phyloP scores from a whole-genome alignment of 2,797 vertebrate species.

The Manis pentadactyla region DNA sequence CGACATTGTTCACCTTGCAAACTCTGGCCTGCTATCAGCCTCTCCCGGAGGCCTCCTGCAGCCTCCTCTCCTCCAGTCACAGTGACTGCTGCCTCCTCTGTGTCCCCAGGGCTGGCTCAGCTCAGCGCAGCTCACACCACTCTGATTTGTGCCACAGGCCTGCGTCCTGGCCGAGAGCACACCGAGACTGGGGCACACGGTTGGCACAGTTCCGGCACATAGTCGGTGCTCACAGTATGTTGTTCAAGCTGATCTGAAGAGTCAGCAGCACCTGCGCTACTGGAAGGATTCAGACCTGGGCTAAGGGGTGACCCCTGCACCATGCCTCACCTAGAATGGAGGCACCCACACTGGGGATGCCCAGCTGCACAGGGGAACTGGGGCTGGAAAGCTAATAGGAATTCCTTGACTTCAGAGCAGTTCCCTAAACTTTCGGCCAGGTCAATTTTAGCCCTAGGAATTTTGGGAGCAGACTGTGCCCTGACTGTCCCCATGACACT shows the following conservation, averaged over 20 bases:
- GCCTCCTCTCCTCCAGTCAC: neutral
- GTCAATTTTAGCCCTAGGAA: neutral
- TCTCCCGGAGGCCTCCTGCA: neutral
- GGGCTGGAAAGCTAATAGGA: neutral
- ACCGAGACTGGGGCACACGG: neutral
- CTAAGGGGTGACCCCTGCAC: neutral
- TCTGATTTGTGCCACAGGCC: neutral
- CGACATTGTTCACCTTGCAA: neutral
- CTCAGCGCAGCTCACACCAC: rapidly evolving
- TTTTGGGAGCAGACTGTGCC: neutral
- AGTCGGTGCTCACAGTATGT: neutral
- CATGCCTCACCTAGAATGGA: neutral
- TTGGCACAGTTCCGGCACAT: neutral
- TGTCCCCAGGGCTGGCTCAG: neutral
- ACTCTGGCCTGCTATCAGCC: neutral
- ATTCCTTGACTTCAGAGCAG: neutral
- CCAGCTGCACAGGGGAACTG: too few relatives aligned
- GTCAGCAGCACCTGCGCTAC: neutral
- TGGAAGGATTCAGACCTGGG: neutral
- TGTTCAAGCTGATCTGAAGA: neutral
- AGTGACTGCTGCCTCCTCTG: neutral
- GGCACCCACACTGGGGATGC: neutral
- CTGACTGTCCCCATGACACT: neutral
- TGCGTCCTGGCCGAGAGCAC: neutral
- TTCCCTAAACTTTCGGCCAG: neutral